These are phyloP conservation scores for Hormaphis cornu DNA, from an alignment of 1,140 invertebrate genomes.

Conservation along the genomic window DNA sequence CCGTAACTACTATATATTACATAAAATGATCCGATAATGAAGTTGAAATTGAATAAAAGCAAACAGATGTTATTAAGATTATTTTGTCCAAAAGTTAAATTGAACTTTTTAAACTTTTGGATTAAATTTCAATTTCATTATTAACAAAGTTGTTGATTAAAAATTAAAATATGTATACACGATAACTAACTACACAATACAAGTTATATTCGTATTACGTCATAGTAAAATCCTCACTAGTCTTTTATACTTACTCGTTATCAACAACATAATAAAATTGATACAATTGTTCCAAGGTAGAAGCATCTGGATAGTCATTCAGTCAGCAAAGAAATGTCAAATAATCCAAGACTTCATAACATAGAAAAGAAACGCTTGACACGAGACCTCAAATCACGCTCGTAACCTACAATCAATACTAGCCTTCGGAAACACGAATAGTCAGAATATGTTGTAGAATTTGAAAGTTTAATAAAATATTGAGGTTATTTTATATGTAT, in stretches of 20 bases:
- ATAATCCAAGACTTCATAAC: conserved; percentile 33
- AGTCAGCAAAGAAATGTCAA: conserved; percentile 41
- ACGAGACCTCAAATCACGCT: conserved; percentile 15
- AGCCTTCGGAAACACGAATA: conserved; percentile 28
- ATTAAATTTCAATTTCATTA: conserved; percentile 13
- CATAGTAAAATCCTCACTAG: neutral
- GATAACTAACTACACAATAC: neutral
- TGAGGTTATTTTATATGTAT: neutral
- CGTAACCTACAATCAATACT: conserved; percentile 29
- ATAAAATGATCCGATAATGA: neutral
- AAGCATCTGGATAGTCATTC: conserved; percentile 2
- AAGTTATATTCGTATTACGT: neutral
- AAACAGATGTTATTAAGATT: neutral
- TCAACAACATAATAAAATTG: conserved; percentile 7
- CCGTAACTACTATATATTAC: too few species aligned
- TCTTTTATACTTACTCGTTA: conserved; percentile 12
- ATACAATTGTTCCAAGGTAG: neutral
- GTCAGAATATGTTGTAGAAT: conserved; percentile 19
- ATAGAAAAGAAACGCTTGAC: conserved; percentile 26
- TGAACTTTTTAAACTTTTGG: neutral
- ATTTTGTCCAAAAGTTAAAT: neutral
- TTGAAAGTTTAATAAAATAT: conserved; percentile 11
- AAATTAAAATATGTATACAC: neutral
- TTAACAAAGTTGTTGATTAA: conserved; percentile 1
- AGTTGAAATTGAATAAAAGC: neutral